Evolutionary conservation across 2,888 invertebrate species (phyloP), one percentile per base, ranked within the genome.

Genomic region (Hyposoter dolosus): DNA sequence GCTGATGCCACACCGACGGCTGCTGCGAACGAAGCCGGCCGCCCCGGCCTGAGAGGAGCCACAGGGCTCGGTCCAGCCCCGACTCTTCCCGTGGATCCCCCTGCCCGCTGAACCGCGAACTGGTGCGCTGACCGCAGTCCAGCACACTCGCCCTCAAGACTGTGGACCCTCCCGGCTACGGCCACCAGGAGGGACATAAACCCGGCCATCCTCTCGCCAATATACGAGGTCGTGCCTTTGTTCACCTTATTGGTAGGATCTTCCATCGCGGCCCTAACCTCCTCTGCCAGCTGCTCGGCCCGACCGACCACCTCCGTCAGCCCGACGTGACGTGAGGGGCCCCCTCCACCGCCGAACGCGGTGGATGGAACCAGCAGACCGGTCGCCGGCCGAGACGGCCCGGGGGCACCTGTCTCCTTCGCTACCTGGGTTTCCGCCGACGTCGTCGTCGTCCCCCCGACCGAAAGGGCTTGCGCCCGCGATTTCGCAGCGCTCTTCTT

Each of bases 281-380:
- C 53, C 5, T 35, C 45, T 0, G 53, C 35, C n/a, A 72, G 4
- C n/a, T 7, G 4, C 56, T 74, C 74, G 23, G 74, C 74, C 10
- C 60, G 74, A 4, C 40, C 74, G 0, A 74, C 15, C 3, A 74
- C 3, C n/a, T 74, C 74, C 5, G 12, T 40, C 9, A 19, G 23
- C 56, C 56, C 5, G 3, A 56, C 23, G 7, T 10, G 1, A 19
- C 40, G 9, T n/a, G 56, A 2, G 0, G 74, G 28, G n/a, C n/a
- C n/a, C 12, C 71, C 71, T 17, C 17, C n/a, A 0, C 50, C 47
- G 17, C 71, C 71, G 3, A 71, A 71, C 1, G 56, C 56, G 9
- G 74, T 74, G 4, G 56, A n/a, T 56, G 56, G 56, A 19, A 74
- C 74, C 71, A 28, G 1, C 23, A 71, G 50, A 5, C n/a, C n/a